A percentile compares a stretch with the other conserved stretches of the same genome.
Evolutionary conservation across 2,888 invertebrate species (phyloP).

Genomic region (Cataglyphis rosenhaueri): DNA sequence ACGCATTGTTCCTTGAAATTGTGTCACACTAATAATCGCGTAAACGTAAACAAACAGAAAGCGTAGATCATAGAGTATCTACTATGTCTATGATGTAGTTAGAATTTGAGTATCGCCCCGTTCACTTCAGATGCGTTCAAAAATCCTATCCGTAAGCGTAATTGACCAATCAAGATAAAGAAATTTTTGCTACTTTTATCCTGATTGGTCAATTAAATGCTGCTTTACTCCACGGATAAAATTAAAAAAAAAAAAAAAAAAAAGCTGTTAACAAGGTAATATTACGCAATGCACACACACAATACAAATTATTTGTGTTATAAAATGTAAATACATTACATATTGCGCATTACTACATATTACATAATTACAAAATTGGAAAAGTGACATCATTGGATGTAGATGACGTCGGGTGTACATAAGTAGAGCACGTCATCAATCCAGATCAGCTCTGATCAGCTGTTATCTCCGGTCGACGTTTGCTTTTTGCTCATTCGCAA

Average conservation of each 20-base stretch:
- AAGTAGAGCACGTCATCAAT: conserved; percentile 2
- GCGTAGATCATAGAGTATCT: no score
- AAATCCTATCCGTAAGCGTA: no score
- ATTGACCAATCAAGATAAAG: background rate
- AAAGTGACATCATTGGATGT: background rate
- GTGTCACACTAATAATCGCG: background rate
- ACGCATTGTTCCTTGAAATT: background rate
- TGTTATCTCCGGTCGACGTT: conserved; percentile 40
- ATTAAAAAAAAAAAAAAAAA: background rate
- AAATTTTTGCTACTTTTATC: background rate
- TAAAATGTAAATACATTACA: no score
- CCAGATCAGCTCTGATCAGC: conserved; percentile 14
- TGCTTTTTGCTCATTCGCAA: background rate
- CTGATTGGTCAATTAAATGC: background rate
- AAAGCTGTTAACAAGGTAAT: background rate
- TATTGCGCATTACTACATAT: no score
- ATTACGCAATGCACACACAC: background rate
- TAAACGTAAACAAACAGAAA: no score
- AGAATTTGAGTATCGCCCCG: no score
- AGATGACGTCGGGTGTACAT: background rate
- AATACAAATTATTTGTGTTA: background rate
- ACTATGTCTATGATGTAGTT: no score
- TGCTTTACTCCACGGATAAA: background rate
- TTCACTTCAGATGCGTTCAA: no score
- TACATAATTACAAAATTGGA: background rate